phyloP scores from a whole-genome alignment of 2,797 vertebrate species.

The Bucorvus abyssinicus region DNA sequence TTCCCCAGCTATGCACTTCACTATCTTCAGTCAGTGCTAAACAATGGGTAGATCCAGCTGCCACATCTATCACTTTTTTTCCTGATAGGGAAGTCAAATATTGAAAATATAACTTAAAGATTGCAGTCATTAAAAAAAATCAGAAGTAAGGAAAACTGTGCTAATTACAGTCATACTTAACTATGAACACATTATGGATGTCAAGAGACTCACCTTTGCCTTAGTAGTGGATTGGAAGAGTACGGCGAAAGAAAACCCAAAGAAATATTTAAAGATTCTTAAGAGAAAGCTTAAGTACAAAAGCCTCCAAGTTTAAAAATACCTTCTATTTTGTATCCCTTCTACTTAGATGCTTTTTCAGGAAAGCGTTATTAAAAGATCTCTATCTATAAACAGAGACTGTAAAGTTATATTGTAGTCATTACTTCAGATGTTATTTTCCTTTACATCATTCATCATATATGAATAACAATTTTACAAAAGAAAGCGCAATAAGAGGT shows the following conservation, averaged over 20 bases:
- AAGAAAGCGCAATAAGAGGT: neutral
- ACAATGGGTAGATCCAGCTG: constrained; percentile 96
- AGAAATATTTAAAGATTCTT: neutral
- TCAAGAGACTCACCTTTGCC: neutral
- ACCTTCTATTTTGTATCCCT: neutral
- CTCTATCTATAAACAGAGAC: neutral
- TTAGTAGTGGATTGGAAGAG: neutral
- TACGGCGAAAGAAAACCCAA: neutral
- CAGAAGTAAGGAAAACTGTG: neutral
- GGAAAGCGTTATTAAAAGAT: neutral
- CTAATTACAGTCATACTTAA: neutral
- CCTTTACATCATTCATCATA: neutral
- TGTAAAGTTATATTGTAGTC: neutral
- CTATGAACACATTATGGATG: neutral
- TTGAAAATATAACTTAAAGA: neutral
- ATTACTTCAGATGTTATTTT: neutral
- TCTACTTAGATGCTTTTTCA: neutral
- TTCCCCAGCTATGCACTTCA: constrained; percentile 98
- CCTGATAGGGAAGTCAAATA: constrained; percentile 71
- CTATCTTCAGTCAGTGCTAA: constrained; percentile 94
- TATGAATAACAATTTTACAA: neutral
- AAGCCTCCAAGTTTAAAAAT: neutral
- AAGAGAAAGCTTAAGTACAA: neutral
- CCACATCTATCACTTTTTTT: constrained; percentile 95
- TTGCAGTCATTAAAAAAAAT: neutral